Base-by-base conservation (phyloP, 2,888 invertebrate species). In the Sisyra nigra region DNA sequence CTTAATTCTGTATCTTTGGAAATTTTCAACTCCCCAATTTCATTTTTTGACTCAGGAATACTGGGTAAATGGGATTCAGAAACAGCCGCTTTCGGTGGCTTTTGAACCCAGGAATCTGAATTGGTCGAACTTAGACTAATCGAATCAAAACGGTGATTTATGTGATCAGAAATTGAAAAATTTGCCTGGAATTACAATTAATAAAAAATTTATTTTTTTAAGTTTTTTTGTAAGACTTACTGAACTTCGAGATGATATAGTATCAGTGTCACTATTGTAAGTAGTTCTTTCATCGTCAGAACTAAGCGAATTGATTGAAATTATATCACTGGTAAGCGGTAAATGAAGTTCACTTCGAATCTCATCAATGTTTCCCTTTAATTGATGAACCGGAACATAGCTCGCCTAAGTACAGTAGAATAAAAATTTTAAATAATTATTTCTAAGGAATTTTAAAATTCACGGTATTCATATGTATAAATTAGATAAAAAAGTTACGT, bases 261-360 rank as follows among this genome's bases (percentile, higher is more conserved):
- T 63, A 53, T 65, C 65, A n/a, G 63, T 60, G 46, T 65, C 64
- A 44, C 63, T 63, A 3, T 11, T 11, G 14, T 13, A 11, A 7
- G 32, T 13, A 14, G 58, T 58, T 14, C 52, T 56, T 14, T 60
- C 60, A 37, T 62, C 63, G 45, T 64, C 63, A 17, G 61, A 62
- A 50, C 58, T 58, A 17, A 50, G 52, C 14, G 55, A 53, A 46
- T 54, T 53, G 41, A 54, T 46, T 39, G 56, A 53, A 38, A 54
- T 49, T 44, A 55, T 57, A 49, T 61, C 24, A 2, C 59, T 54
- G 31, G 61, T 59, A 47, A 57, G 55, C 33, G 63, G 63, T 50
- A 62, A 54, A 50, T 61, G 55, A 47, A 62, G 53, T 47, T 62
- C 57, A 13, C 60, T 57, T 42, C 61, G 50, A 44, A 62, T 62